Evolutionary conservation across 1,140 invertebrate genomes (phyloP), one percentile per base, ranked within the genome.

Genomic region (Microplitis demolitor): DNA sequence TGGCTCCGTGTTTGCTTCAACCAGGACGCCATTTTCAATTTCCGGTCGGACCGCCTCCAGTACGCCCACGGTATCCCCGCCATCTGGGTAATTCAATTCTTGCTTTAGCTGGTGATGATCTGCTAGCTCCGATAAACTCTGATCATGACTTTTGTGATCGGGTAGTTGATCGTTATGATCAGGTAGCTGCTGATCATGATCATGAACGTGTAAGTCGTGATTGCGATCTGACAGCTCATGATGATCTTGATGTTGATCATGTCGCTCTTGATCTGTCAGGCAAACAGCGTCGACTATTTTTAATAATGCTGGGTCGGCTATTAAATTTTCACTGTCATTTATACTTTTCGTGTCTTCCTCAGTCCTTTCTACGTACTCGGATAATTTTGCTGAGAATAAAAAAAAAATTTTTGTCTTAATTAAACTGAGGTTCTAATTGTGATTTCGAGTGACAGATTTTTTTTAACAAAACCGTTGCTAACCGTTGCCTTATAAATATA

Each of bases 1-100:
- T 69, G 66, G 66, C 34, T 80, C 79, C 4, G 78, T 71, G 61
- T 72, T 78, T 53, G 80, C 33, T 72, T 82, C 80, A 4, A 78
- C 78, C 61, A 83, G 75, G 78, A 77, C 83, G 84, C 85, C 85
- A 86, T 86, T 86, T 86, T 86, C 83, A 71, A 84, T 85, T 84
- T 85, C 84, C 80, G 78, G 79, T 68, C 80, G 84, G 76, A 80
- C 85, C 84, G 84, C 85, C 84, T 85, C 83, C 74, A 85, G 81
- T 79, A 85, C 84, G 85, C 85, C 85, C 82, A 85, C 84, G 71
- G 61, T 72, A 73, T 84, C 80, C 80, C 81, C 82, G 71, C 81
- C 82, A 76, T 83, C 82, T 54, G 63, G 74, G 71, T 76, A 76
- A 39, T 78, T 76, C 73, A 83, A 84, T 34, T 75, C 77, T 69